Percentiles rank a stretch among this genome's conserved stretches.
Conservation (phyloP, 2,113 vertebrate species). For the Myotis brandtii region DNA sequence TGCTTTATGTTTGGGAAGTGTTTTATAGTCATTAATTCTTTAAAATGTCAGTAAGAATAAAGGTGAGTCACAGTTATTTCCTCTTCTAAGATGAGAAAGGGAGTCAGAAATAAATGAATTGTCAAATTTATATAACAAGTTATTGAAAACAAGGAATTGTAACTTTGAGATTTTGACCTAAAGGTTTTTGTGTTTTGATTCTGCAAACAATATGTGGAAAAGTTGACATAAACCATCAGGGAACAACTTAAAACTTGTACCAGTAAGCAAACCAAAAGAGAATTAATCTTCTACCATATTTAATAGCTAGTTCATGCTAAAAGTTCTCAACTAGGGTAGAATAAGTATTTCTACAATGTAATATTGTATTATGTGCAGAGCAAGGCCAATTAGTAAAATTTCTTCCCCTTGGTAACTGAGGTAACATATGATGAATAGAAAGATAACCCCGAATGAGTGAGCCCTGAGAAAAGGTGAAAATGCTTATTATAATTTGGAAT, state of each 20-base stretch:
- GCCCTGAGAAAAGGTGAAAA: neutral
- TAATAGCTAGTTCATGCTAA: neutral
- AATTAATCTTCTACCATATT: neutral
- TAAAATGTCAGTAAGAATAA: neutral
- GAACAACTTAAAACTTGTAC: neutral
- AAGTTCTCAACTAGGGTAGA: neutral
- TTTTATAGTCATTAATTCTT: conserved; percentile 10
- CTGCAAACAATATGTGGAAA: neutral
- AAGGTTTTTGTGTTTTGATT: conserved; percentile 1
- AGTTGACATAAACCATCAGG: neutral
- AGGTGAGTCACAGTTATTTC: neutral
- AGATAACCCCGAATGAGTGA: neutral
- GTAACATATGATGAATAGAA: neutral
- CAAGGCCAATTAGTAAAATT: neutral
- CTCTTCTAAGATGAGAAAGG: neutral
- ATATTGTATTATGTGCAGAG: neutral
- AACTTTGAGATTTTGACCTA: neutral
- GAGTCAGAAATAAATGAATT: neutral
- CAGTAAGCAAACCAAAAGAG: neutral
- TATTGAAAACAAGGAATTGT: neutral
- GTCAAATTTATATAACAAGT: neutral
- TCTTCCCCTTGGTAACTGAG: neutral
- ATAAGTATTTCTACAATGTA: neutral
- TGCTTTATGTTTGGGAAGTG: conserved; percentile 1
- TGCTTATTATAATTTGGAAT: neutral